Base-by-base conservation (phyloP, 2,113 vertebrate species). In the Sinocyclocheilus grahami region DNA sequence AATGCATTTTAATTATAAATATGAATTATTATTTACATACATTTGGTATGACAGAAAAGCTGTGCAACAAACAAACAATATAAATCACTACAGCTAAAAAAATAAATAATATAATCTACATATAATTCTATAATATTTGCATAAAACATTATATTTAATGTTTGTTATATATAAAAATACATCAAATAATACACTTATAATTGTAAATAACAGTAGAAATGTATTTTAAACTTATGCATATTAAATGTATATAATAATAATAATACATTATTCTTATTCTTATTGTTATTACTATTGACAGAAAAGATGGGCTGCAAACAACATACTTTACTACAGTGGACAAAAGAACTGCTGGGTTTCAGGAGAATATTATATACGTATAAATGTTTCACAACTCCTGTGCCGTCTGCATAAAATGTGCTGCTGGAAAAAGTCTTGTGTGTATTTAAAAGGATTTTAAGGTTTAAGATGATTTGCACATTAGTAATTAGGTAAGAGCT, bases 401-500 rank as follows among this genome's bases (percentile, higher is more conserved):
- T 20, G 42, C 9, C 53, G 0, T 55, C 46, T 77, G 24, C 22
- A 24, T 77, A 27, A 53, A 18, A 24, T 16, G 2, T 53, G n/a
- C 3, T 9, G 9, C 58, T 63, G 3, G 78, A 20, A 80, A 39
- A 80, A 37, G 27, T 46, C 37, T 48, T 51, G 16, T 18, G 4
- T 71, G 46, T 71, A 83, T 30, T 55, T 7, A 83, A 37, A 71
- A 83, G 18, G 48, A 33, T n/a, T 39, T 42, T 55, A 80, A 55
- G 42, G 1, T 60, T 62, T 82, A 69, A n/a, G 16, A 53, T 69
- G 24, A 53, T 82, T 82, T 30, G 24, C 46, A 53, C n/a, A n/a
- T 82, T 71, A 53, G 67, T 83, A 39, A 72, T 83, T n/a, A 72
- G 3, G 5, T 72, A 37, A 83, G 69, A 83, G 46, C n/a, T 71